A percentile compares a stretch with the other conserved stretches of the same genome.
These are phyloP conservation scores for Melipona bicolor DNA, from an alignment of 2,888 invertebrate genomes.

Conservation along the genomic window DNA sequence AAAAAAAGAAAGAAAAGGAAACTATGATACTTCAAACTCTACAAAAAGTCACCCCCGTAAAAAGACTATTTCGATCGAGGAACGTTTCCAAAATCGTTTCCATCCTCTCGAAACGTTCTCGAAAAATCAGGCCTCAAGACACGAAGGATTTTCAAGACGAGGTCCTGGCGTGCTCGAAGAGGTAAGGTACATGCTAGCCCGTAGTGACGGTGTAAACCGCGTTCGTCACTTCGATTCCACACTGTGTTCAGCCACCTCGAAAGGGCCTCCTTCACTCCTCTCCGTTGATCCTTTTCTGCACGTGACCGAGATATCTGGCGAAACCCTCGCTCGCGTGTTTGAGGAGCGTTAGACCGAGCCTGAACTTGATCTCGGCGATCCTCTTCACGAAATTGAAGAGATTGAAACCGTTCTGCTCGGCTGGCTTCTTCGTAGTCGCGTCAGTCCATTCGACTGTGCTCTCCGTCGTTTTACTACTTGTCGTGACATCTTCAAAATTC, in stretches of 20 bases:
- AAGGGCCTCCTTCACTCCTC: constrained; percentile 71
- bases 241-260: not conserved
- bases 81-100: not conserved
- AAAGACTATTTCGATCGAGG: not conserved
- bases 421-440: constrained; percentile 64
- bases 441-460: constrained; percentile 73
- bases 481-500: constrained; percentile 22
- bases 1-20: not conserved
- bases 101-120: not conserved
- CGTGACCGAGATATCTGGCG: constrained; percentile 87
- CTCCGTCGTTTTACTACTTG: constrained; percentile 47
- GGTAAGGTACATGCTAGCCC: not conserved
- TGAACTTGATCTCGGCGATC: constrained; percentile 89
- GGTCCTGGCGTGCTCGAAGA: constrained; percentile 9
- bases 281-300: constrained; percentile 85
- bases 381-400: constrained; percentile 87
- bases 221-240: constrained; percentile 37
- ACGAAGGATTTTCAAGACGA: constrained; percentile 1
- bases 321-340: constrained; percentile 89
- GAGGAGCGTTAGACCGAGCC: constrained; percentile 88
- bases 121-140: not conserved
- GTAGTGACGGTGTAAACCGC: not conserved
- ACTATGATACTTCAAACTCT: constrained; percentile 16
- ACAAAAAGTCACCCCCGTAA: not conserved
- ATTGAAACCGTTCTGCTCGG: constrained; percentile 70